These are phyloP conservation scores for Colinus virginianus DNA, from an alignment of 2,113 vertebrate genomes.

Conservation along the genomic window DNA sequence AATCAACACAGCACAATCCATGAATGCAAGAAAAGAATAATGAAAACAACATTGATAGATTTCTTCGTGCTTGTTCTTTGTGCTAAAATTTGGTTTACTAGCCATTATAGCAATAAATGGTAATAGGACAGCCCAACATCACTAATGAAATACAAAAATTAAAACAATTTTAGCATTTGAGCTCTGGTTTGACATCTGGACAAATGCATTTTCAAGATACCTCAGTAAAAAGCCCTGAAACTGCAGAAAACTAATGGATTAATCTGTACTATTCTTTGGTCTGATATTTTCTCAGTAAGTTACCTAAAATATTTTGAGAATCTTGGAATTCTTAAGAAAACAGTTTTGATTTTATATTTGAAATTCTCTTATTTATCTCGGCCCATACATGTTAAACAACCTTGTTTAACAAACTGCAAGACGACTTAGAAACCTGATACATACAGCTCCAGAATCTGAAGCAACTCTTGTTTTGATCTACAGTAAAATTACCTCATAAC, in stretches of 20 bases:
- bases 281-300: not conserved
- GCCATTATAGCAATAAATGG: not conserved
- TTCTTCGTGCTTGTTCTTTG: not conserved
- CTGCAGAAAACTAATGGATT: not conserved
- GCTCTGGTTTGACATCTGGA: not conserved
- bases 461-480: not conserved
- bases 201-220: not conserved
- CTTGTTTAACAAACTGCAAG: not conserved
- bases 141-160: not conserved
- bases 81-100: not conserved
- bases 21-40: not conserved
- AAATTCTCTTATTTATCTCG: not conserved
- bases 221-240: not conserved
- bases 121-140: not conserved
- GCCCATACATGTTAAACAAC: not conserved
- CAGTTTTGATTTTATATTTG: not conserved
- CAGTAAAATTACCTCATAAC: not conserved
- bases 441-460: not conserved
- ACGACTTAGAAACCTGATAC: not conserved
- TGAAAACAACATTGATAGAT: not conserved
- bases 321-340: not conserved
- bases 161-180: not conserved
- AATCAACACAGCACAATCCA: not conserved
- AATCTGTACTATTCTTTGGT: not conserved
- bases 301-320: not conserved